Evolutionary conservation across 2,888 invertebrate genomes (phyloP), one percentile per base, ranked within the genome.

Genomic region (Emesis furor): DNA sequence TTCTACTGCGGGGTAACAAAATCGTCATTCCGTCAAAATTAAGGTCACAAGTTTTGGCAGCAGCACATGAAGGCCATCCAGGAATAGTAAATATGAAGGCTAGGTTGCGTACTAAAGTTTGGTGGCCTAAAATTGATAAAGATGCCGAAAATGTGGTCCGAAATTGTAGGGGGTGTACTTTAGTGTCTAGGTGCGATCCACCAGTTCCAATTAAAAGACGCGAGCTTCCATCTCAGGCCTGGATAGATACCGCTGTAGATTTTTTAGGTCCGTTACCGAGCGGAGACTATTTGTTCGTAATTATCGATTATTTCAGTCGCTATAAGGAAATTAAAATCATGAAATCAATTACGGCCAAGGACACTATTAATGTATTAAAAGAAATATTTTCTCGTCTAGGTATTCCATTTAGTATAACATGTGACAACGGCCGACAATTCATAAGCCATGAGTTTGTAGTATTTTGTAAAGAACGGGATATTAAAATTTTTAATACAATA

Each of bases 51-150:
- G 89, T 90, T 1, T 46, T 89, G 1, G 73, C 69, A 6, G 86
- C 88, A 1, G 89, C 89, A 1, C 93, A 79, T 72, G 90, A 92
- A 75, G 92, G 92, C 0, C 93, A 94, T 59, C 92, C 92, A 1
- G 93, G 93, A 4, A 91, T 92, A 2, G 91, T 91, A 0, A 84
- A 90, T 0, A 93, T 93, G 92, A 93, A 93, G 76, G 76, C 79
- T 3, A 76, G 91, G 32, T 73, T 93, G 5, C 78, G 93, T 12
- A 87, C 91, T 0, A 93, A 93, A 87, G 93, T 93, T 3, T 93
- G 92, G 92, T 92, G 92, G 92, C 92, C 92, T 4, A 88, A 86
- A 73, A 88, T 88, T 6, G 92, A 93, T 76, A 87, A 82, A 73
- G 92, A 92, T 39, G 89, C 78, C 0, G 87, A 88, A 79, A 76